phyloP scores from a whole-genome alignment of 2,888 invertebrate genomes.

The Masnerella sp. region DNA sequence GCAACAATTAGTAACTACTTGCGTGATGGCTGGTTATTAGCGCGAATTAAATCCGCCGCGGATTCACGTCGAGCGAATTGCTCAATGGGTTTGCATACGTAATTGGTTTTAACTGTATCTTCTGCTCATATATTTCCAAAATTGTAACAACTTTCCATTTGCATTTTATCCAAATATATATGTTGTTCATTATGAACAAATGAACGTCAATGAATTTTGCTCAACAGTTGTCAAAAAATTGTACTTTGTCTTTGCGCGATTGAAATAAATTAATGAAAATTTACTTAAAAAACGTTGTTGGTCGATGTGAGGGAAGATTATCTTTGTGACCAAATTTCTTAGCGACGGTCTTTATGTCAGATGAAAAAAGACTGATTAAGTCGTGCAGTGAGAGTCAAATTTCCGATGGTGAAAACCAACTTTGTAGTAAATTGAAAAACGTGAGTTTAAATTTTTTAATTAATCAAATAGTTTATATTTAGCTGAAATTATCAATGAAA shows the following conservation, averaged over 20 bases:
- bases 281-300: no score
- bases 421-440: slow-evolving; percentile 16
- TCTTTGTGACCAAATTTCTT: no score
- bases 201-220: no score
- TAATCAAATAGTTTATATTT: no score
- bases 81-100: slow-evolving; percentile 40
- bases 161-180: no score
- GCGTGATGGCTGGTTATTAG: slow-evolving; percentile 50
- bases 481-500: no score
- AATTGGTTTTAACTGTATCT: slow-evolving; percentile 39
- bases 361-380: slow-evolving; percentile 26
- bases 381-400: slow-evolving; percentile 34
- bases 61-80: slow-evolving; percentile 29
- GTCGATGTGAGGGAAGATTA: no score
- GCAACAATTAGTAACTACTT: slow-evolving; percentile 53
- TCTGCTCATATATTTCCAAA: background rate
- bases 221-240: no score
- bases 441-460: no score
- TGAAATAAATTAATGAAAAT: slow-evolving; percentile 7
- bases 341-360: slow-evolving; percentile 31
- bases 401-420: slow-evolving; percentile 23
- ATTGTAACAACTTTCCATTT: no score
- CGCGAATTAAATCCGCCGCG: slow-evolving; percentile 41
- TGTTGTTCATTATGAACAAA: no score
- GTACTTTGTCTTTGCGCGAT: no score